These are phyloP conservation scores for Coregonus clupeaformis DNA, from an alignment of 2,113 vertebrate species.

Conservation along the genomic window DNA sequence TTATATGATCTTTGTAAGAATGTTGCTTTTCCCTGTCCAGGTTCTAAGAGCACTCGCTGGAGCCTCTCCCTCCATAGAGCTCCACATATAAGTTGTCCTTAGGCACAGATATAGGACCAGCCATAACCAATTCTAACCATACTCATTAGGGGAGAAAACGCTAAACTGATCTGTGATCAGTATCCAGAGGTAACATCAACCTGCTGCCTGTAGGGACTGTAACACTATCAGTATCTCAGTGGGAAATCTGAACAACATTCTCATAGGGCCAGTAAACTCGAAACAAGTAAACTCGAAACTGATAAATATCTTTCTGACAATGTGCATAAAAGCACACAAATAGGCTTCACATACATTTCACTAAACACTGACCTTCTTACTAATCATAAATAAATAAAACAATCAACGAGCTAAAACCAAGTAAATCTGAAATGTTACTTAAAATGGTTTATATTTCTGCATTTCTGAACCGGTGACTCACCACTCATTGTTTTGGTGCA, in stretches of 20 bases:
- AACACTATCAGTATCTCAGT: not conserved
- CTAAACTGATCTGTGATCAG: not conserved
- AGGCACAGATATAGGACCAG: not conserved
- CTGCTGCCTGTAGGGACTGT: not conserved
- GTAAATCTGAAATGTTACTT: slow-evolving; percentile 15
- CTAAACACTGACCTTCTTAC: slow-evolving; percentile 20
- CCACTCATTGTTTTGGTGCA: slow-evolving; percentile 39
- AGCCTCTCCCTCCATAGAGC: not conserved
- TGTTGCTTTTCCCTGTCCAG: not conserved
- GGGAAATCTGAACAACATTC: not conserved
- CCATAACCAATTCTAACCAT: too few species aligned
- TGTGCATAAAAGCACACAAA: slow-evolving; percentile 39
- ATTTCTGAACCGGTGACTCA: slow-evolving; percentile 18
- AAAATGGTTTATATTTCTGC: slow-evolving; percentile 33
- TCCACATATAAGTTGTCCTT: not conserved
- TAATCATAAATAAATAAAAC: slow-evolving; percentile 66
- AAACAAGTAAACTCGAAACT: slow-evolving; percentile 39
- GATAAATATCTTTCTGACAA: slow-evolving; percentile 47
- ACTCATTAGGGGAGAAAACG: too few species aligned
- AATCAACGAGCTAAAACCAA: slow-evolving; percentile 19
- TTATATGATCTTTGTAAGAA: slow-evolving; percentile 25
- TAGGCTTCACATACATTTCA: slow-evolving; percentile 21
- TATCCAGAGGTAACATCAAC: not conserved
- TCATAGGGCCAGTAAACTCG: slow-evolving; percentile 34
- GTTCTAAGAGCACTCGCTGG: not conserved